A percentile compares a stretch with the other conserved stretches of the same genome.
Evolutionary conservation across 1,140 invertebrate species (phyloP).

Genomic region (Hyposmocoma kahamanoa): DNA sequence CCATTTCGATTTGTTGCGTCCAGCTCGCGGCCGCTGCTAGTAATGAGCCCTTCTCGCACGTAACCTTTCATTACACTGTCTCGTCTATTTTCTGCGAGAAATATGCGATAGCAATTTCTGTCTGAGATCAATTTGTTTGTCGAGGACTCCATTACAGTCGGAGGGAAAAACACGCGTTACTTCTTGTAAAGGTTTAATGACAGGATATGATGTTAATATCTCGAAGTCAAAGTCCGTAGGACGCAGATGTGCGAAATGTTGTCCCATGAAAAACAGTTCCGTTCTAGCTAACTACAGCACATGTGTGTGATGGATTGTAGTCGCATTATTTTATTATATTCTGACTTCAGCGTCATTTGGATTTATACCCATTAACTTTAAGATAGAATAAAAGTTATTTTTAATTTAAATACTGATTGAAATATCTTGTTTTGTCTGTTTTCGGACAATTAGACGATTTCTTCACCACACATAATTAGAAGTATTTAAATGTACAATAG

Average conservation of each 20-base stretch:
- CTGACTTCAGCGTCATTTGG: too few relatives aligned
- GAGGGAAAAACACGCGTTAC: slow-evolving; percentile 40
- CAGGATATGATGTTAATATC: slow-evolving; percentile 59
- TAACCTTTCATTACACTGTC: slow-evolving; percentile 43
- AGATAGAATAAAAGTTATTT: too few relatives aligned
- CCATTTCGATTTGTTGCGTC: slow-evolving; percentile 59
- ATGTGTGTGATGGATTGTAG: slow-evolving; percentile 35
- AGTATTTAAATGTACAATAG: too few relatives aligned
- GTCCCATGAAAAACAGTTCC: slow-evolving; percentile 36
- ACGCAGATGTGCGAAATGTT: slow-evolving; percentile 56
- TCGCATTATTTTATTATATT: too few relatives aligned
- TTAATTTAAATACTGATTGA: too few relatives aligned
- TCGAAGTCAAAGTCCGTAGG: slow-evolving; percentile 33
- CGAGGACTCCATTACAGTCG: slow-evolving; percentile 53
- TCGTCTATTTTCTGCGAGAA: slow-evolving; percentile 32
- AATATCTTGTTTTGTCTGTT: too few relatives aligned
- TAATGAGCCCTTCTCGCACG: slow-evolving; percentile 35
- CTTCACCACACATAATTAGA: too few relatives aligned
- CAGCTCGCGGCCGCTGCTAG: slow-evolving; percentile 30
- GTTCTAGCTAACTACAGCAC: slow-evolving; percentile 32
- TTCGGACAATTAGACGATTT: too few relatives aligned
- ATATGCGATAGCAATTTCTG: slow-evolving; percentile 50
- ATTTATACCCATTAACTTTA: too few relatives aligned
- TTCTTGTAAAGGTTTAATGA: slow-evolving; percentile 58
- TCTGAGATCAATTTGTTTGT: slow-evolving; percentile 52